phyloP scores from a whole-genome alignment of 2,797 vertebrate genomes.

The Selene dorsalis region DNA sequence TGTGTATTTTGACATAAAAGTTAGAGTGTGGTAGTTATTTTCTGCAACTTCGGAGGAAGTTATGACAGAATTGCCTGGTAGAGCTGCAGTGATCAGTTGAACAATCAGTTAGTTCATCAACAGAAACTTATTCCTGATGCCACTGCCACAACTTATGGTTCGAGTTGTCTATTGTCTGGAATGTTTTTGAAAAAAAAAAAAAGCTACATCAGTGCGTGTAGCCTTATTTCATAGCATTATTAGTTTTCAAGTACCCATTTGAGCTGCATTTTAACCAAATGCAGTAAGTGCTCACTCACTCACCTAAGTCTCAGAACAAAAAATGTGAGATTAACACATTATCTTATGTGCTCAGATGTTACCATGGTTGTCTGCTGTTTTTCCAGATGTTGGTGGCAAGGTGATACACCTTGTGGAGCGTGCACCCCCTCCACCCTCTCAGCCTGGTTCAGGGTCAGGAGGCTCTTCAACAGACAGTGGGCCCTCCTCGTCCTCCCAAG shows the following conservation, averaged over 20 bases:
- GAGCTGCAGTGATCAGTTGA: background rate
- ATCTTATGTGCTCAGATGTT: background rate
- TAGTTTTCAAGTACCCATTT: background rate
- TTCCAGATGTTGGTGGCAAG: slow-evolving; percentile 91
- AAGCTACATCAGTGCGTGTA: background rate
- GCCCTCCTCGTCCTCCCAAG: slow-evolving; percentile 82
- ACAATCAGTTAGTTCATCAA: background rate
- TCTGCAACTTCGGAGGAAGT: background rate
- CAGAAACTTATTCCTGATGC: background rate
- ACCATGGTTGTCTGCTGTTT: background rate
- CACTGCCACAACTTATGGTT: background rate
- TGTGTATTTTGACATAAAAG: background rate
- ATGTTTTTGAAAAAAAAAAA: too few relatives aligned
- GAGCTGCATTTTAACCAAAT: background rate
- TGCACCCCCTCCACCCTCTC: slow-evolving; percentile 90
- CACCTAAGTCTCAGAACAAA: background rate
- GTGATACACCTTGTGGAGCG: slow-evolving; percentile 95
- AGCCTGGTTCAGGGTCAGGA: slow-evolving; percentile 85
- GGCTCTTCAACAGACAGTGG: slow-evolving; percentile 80
- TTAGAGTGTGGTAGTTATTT: background rate
- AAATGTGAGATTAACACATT: background rate
- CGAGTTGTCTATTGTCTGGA: background rate
- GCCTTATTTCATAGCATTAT: too few relatives aligned
- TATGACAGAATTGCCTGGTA: background rate
- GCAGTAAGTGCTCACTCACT: background rate